Evolutionary conservation across 2,113 vertebrate genomes (phyloP).

Genomic region (Fukomys damarensis): DNA sequence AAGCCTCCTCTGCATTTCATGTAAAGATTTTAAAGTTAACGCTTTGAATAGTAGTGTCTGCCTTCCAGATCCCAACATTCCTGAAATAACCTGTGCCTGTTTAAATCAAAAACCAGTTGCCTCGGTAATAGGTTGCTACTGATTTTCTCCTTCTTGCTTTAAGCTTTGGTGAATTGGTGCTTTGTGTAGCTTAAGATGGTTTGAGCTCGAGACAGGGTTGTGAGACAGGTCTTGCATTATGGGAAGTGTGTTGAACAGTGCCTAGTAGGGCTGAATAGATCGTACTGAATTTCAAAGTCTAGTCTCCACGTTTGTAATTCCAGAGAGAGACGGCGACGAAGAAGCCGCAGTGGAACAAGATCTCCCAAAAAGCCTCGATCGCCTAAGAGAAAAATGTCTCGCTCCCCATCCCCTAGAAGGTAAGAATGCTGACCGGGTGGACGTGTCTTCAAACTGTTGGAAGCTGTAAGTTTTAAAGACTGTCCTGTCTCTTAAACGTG

Average conservation of each 20-base stretch:
- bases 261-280: background rate
- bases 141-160: background rate
- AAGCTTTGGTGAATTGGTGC: background rate
- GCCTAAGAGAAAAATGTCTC: constrained; percentile 92
- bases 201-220: background rate
- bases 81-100: background rate
- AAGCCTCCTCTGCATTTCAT: background rate
- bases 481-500: too few species aligned
- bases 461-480: background rate
- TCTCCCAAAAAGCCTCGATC: constrained; percentile 94
- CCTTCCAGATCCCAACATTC: background rate
- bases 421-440: constrained; percentile 75
- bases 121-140: background rate
- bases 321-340: constrained; percentile 89
- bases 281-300: constrained; percentile 64
- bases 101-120: background rate
- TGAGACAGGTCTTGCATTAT: background rate
- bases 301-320: constrained; percentile 41
- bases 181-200: background rate
- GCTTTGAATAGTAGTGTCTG: background rate
- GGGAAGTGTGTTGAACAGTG: background rate
- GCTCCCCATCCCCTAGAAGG: constrained; percentile 94
- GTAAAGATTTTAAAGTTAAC: background rate
- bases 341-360: constrained; percentile 92
- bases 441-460: background rate